A percentile compares a stretch with the other conserved stretches of the same genome.
phyloP scores from a whole-genome alignment of 2,113 vertebrate genomes.

The Sclerurus mexicanus region DNA sequence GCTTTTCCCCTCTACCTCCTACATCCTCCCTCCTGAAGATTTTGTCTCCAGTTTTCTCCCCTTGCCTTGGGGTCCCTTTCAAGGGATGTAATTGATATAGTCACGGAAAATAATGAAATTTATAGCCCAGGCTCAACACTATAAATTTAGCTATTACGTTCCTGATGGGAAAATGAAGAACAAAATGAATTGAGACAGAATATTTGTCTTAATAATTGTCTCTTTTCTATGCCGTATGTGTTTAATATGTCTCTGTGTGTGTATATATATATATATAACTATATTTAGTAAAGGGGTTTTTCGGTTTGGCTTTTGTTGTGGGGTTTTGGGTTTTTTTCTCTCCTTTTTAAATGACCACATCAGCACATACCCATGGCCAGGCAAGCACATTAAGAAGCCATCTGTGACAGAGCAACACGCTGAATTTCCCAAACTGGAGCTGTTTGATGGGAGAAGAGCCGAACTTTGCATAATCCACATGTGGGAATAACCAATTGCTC shows the following conservation, averaged over 20 bases:
- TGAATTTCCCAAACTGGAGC: not conserved
- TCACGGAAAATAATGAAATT: conserved; percentile 73
- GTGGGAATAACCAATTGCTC: not conserved
- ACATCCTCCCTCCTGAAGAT: conserved; percentile 5
- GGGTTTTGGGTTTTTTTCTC: not conserved
- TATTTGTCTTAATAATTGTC: conserved; percentile 75
- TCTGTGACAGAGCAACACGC: not conserved
- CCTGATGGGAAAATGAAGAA: conserved; percentile 74
- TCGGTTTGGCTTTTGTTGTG: not conserved
- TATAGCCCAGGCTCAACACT: conserved; percentile 69
- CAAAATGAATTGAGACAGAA: conserved; percentile 74
- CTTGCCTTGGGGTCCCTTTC: conserved; percentile 54
- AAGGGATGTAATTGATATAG: conserved; percentile 68
- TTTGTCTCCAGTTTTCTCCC: conserved; percentile 55
- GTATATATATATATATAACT: not conserved
- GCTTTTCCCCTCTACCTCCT: not conserved
- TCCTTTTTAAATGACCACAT: not conserved
- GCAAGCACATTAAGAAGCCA: not conserved
- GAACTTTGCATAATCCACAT: not conserved
- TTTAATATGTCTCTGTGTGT: conserved; percentile 1
- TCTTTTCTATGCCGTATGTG: conserved; percentile 55
- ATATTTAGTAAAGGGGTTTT: not conserved
- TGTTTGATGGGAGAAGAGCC: not conserved
- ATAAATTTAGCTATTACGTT: conserved; percentile 74
- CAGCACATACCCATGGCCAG: not conserved